Percentiles rank a stretch among this genome's conserved stretches.
Evolutionary conservation across 2,797 vertebrate species (phyloP).

Genomic region (Chaenodraco wilsoni): DNA sequence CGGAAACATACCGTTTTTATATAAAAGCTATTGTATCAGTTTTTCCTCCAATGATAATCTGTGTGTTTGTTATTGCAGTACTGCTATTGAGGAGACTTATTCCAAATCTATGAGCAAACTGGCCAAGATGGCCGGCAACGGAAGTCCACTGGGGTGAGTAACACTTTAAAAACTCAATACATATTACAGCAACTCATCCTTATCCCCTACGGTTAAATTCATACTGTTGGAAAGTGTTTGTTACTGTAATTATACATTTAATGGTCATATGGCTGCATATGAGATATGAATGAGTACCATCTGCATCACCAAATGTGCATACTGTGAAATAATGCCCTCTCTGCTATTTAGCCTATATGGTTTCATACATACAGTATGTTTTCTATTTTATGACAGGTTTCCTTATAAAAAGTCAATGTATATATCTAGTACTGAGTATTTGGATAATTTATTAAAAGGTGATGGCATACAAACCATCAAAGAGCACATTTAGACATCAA

Average conservation of each 20-base stretch:
- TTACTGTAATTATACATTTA: constrained; percentile 30
- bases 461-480: neutral
- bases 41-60: neutral
- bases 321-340: constrained; percentile 8
- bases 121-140: constrained; percentile 92
- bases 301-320: constrained; percentile 59
- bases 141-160: constrained; percentile 91
- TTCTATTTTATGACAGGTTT: neutral
- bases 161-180: neutral
- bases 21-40: neutral
- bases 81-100: constrained; percentile 93
- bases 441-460: neutral
- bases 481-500: neutral
- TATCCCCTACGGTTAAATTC: neutral
- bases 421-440: neutral
- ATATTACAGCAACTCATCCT: neutral
- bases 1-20: neutral
- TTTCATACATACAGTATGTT: neutral
- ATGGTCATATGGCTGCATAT: constrained; percentile 52
- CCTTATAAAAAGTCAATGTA: neutral
- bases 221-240: neutral
- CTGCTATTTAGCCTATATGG: neutral
- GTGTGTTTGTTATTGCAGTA: constrained; percentile 74
- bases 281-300: constrained; percentile 62
- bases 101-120: constrained; percentile 97